Percentiles rank a stretch among this genome's conserved stretches.
Conservation (phyloP, 1,140 invertebrate species). For the Pogonognathellus flavescens region DNA sequence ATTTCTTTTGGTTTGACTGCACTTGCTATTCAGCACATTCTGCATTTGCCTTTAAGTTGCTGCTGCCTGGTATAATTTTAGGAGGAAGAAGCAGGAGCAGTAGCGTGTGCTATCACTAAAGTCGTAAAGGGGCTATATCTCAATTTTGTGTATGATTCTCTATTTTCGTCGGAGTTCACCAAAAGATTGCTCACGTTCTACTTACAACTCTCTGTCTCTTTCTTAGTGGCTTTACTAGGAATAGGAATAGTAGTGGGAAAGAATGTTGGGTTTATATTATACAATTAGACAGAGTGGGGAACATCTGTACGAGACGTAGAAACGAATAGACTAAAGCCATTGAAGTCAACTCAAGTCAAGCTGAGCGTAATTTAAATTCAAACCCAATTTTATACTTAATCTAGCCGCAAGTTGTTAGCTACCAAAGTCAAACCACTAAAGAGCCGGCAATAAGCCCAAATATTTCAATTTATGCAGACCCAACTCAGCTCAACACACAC, state of each 20-base stretch:
- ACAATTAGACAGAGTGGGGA: neutral
- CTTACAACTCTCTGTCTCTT: neutral
- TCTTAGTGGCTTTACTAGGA: neutral
- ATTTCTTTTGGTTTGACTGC: conserved; percentile 3
- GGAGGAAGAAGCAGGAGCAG: neutral
- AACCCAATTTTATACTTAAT: conserved; percentile 50
- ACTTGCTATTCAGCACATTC: neutral
- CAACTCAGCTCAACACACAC: conserved; percentile 8
- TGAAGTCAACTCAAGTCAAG: conserved; percentile 46
- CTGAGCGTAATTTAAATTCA: conserved; percentile 47
- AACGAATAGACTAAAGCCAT: conserved; percentile 33
- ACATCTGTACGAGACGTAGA: conserved; percentile 32
- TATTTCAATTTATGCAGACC: conserved; percentile 45
- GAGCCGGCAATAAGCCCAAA: conserved; percentile 34
- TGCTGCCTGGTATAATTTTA: no score
- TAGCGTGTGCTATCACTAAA: neutral
- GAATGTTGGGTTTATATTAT: neutral
- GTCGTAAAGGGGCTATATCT: no score
- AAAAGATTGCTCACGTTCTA: neutral
- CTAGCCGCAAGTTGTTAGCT: conserved; percentile 40
- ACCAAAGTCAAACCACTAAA: conserved; percentile 38
- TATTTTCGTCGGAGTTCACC: neutral
- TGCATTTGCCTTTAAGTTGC: neutral
- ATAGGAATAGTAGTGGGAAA: neutral
- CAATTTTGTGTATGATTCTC: no score